Conservation (phyloP, 30 jellyfish, hydroid and myxozoan genomes). For the Hydractinia symbiolongicarpus region DNA sequence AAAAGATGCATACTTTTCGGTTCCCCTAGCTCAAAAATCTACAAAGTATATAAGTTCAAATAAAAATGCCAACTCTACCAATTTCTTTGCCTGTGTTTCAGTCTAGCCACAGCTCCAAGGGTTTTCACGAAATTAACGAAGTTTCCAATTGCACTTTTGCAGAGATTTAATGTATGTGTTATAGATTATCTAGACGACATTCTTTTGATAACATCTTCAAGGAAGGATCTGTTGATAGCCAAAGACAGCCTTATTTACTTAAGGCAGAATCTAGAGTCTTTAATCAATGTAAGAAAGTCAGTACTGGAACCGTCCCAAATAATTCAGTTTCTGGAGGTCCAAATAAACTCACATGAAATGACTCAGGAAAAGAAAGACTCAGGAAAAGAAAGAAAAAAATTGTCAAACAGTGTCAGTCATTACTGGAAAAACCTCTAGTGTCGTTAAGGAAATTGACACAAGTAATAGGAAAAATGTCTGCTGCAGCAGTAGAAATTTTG, state of each 20-base stretch:
- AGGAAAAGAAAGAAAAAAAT: not conserved
- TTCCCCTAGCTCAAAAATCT: no score
- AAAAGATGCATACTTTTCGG: no score
- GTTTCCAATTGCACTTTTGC: not conserved
- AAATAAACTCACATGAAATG: not conserved
- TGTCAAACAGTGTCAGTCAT: not conserved
- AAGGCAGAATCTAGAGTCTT: not conserved
- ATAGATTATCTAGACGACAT: conserved; percentile 3
- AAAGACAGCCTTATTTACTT: not conserved
- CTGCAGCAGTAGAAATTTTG: conserved; percentile 8
- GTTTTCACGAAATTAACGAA: not conserved
- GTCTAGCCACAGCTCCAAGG: conserved; percentile 7
- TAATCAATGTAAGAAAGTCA: not conserved
- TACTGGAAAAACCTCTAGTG: not conserved
- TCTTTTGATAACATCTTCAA: not conserved
- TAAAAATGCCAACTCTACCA: not conserved
- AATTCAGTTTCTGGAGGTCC: not conserved
- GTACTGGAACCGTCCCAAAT: conserved; percentile 8
- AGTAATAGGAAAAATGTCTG: not conserved
- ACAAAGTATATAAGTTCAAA: no score
- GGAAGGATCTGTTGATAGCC: not conserved
- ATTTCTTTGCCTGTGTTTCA: not conserved
- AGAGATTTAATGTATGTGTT: not conserved
- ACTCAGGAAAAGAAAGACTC: not conserved
- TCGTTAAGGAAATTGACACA: conserved; percentile 3